phyloP scores from a whole-genome alignment of 2,888 invertebrate species.

The Caenorhabditis zanzibari region DNA sequence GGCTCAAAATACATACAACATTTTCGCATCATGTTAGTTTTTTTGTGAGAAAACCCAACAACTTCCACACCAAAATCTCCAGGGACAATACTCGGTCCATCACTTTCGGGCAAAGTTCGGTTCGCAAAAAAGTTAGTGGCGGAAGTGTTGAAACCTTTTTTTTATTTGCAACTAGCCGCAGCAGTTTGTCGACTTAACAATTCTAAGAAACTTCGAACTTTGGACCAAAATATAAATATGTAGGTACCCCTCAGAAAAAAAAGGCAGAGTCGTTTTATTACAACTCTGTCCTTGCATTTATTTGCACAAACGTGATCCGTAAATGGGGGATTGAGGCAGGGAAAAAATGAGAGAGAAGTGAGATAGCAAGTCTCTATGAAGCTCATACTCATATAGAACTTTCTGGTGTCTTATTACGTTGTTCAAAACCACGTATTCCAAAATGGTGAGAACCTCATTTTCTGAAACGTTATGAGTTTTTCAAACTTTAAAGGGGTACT shows the following conservation, averaged over 20 bases:
- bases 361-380: conserved; percentile 17
- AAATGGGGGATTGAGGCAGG: conserved; percentile 36
- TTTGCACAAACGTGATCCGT: conserved; percentile 62
- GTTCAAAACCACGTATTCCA: not conserved
- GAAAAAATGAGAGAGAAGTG: conserved; percentile 26
- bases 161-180: conserved; percentile 47
- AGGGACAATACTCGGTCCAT: conserved; percentile 57
- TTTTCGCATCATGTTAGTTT: conserved; percentile 50
- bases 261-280: conserved; percentile 29
- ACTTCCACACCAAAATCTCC: conserved; percentile 44
- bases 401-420: conserved; percentile 40
- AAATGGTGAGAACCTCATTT: conserved; percentile 9
- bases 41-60: conserved; percentile 2
- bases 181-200: conserved; percentile 27
- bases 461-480: not conserved
- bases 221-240: conserved; percentile 24
- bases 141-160: conserved; percentile 31
- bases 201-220: conserved; percentile 25
- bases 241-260: not conserved
- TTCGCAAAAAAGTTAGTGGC: conserved; percentile 41
- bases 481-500: not conserved
- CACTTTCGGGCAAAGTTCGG: conserved; percentile 61
- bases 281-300: conserved; percentile 26
- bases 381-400: conserved; percentile 12
- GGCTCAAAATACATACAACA: conserved; percentile 52